Base-by-base conservation (phyloP, 2,888 invertebrate species). In the Cantharis rufa region DNA sequence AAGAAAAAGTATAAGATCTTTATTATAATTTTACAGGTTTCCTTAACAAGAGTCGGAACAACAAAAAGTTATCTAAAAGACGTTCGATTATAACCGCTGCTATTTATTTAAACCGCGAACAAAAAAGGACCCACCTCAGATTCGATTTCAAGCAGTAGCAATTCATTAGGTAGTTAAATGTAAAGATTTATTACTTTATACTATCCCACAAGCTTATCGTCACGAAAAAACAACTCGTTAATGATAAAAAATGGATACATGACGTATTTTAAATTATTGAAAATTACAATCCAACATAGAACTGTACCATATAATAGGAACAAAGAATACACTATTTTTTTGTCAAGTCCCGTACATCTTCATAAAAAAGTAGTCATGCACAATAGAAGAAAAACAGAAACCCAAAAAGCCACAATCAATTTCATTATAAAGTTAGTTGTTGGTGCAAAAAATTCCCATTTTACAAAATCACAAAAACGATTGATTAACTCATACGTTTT, bases 21-120 rank as follows among this genome's bases (percentile, higher is more conserved):
- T 86, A 86, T 86, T 86, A 85, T 85, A 86, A 86, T 86, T 85
- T 85, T 83, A 84, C 83, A 82, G 84, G 83, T 83, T 83, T 82
- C 84, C 84, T 83, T 83, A 83, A 84, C 84, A 83, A 84, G 84
- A 82, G 80, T 80, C 80, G 78, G 80, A 70, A 71, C 72, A 75
- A 72, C 74, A 78, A 79, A 76, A 77, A 79, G 75, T 70, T 76
- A 75, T 68, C 74, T 66, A 69, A 24, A 74, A 78, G 77, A 79
- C 73, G 80, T 79, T 81, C 81, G 80, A 80, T 82, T 81, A 83
- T 84, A 81, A 82, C 82, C 81, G 83, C 81, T 81, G 82, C 82
- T 82, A 81, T 82, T 84, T 83, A 84, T 84, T 83, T 82, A 83
- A 77, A 83, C 82, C 80, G 78, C 79, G 71, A 32, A 77, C 83